A percentile compares a stretch with the other conserved stretches of the same genome.
Conservation (phyloP, 2,888 invertebrate genomes). For the Cataglyphis rosenhaueri region DNA sequence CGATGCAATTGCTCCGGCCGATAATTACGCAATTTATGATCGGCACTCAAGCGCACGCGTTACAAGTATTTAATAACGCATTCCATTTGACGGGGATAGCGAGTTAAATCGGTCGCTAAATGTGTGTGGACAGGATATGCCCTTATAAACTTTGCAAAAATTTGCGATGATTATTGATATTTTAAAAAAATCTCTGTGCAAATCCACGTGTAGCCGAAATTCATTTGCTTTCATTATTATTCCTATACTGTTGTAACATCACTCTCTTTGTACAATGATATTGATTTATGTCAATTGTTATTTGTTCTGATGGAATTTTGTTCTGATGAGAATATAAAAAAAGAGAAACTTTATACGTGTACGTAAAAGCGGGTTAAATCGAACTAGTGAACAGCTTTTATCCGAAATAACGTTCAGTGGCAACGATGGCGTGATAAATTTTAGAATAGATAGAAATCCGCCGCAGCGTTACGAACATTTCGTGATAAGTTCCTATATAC, state of each 20-base stretch:
- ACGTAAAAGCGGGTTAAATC: not conserved
- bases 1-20: slow-evolving; percentile 13
- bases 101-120: slow-evolving; percentile 39
- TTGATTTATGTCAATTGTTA: slow-evolving; percentile 7
- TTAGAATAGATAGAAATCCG: not conserved
- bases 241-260: not conserved
- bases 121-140: not conserved
- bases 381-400: not conserved
- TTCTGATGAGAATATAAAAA: not conserved
- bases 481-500: not conserved
- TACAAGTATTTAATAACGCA: slow-evolving; percentile 63
- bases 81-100: not conserved
- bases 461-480: not conserved
- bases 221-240: not conserved
- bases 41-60: slow-evolving; percentile 3
- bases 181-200: not conserved
- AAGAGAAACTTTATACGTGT: not conserved
- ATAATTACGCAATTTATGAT: slow-evolving; percentile 66
- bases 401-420: slow-evolving; percentile 7
- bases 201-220: not conserved
- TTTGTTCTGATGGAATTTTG: not conserved
- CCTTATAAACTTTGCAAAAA: not conserved
- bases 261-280: not conserved
- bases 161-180: not conserved
- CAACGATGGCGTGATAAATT: slow-evolving; percentile 9